Percentiles rank a stretch among this genome's conserved stretches.
Evolutionary conservation across 37 sponge, comb jelly and placozoan genomes (phyloP).

Genomic region (Petrosia ficiformis): DNA sequence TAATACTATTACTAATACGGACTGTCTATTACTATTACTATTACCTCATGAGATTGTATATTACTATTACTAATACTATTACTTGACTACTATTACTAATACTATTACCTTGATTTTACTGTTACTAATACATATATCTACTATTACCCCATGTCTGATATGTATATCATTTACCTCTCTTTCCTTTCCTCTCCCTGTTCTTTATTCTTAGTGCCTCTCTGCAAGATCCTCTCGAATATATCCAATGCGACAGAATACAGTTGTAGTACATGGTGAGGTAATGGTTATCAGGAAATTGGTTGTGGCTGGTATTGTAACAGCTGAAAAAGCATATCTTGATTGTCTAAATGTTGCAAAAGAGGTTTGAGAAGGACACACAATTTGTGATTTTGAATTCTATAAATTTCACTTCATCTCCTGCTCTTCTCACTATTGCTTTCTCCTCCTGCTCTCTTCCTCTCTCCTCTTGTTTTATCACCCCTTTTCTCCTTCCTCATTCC

Average conservation of each 20-base stretch:
- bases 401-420: too few relatives aligned
- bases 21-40: too few relatives aligned
- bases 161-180: too few relatives aligned
- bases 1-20: too few relatives aligned
- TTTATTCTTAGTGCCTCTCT: not conserved
- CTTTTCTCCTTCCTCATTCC: not conserved
- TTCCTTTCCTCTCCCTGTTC: too few relatives aligned
- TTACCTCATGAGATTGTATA: too few relatives aligned
- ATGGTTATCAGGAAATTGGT: constrained; percentile 83
- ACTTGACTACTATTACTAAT: too few relatives aligned
- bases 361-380: constrained; percentile 45
- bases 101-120: too few relatives aligned
- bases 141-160: too few relatives aligned
- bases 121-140: too few relatives aligned
- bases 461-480: not conserved
- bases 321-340: constrained; percentile 77
- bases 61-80: too few relatives aligned
- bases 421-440: not conserved
- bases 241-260: constrained; percentile 65
- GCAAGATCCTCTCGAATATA: constrained; percentile 42
- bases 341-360: constrained; percentile 63
- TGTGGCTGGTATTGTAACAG: constrained; percentile 76
- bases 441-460: not conserved
- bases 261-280: constrained; percentile 69
- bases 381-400: too few relatives aligned